Evolutionary conservation across 2,888 invertebrate genomes (phyloP), one percentile per base, ranked within the genome.

Genomic region (Strigamia maritima): DNA sequence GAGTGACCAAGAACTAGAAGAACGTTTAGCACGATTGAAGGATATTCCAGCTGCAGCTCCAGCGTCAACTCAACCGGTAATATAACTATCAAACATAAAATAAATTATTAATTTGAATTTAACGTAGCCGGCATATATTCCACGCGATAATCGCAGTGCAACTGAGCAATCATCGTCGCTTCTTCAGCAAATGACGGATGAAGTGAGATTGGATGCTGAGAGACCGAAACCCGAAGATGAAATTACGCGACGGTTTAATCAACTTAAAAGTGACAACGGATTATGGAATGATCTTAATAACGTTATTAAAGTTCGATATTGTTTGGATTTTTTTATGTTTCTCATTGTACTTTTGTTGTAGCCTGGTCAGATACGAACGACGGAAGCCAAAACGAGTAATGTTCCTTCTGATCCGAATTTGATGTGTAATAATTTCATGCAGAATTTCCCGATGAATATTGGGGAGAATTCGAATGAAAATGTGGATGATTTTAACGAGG

Each of bases 241-340:
- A 77, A 82, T 85, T 76, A 83, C 82, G 76, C 80, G 81, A 19
- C 81, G 85, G 22, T 81, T 85, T 74, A 83, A 84, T n/a, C 81
- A 80, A 82, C 86, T 94, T n/a, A 91, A 90, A 85, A 92, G 91
- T 79, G 87, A 90, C 80, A 87, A 89, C 80, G 77, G 79, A 35
- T 26, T 79, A 79, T 75, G 76, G 44, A 65, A 75, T 49, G 70
- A 78, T 65, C 70, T 78, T 6, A 78, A 78, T 78, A 78, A 70
- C 6, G 78, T 78, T 4, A 38, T 77, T 35, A 40, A 19, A 16
- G 10, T 38, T 19, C 7, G 14, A 35, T n/a, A 40, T 4, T 2
- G 19, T 26, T 2, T 6, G 14, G 8, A 3, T 19, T 16, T 40
- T 74, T 3, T 10, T 7, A 10, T 7, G 35, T 60, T 7, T 31